Evolutionary conservation across 2,797 vertebrate genomes (phyloP).

Genomic region (Sarcoramphus papa): DNA sequence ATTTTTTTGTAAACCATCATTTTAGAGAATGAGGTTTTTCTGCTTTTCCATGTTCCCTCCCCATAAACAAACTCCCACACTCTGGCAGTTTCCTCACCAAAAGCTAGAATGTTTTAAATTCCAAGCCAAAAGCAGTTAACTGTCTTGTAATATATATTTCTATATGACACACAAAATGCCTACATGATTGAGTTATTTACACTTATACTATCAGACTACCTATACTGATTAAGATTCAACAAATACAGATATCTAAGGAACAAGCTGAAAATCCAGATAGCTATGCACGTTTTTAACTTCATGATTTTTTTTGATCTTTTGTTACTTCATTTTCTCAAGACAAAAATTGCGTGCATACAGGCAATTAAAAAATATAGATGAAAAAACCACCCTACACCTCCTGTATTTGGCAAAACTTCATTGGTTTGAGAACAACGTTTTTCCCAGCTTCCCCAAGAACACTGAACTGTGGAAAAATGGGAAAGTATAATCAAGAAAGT

Average conservation of each 20-base stretch:
- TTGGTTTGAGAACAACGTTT: not conserved
- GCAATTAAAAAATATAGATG: not conserved
- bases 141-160: not conserved
- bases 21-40: not conserved
- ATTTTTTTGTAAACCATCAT: not conserved
- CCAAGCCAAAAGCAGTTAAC: not conserved
- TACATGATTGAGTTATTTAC: not conserved
- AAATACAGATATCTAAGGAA: not conserved
- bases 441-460: not conserved
- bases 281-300: not conserved
- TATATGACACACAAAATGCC: not conserved
- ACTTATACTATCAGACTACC: not conserved
- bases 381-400: not conserved
- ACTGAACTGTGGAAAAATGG: not conserved
- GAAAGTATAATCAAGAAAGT: not conserved
- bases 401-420: not conserved
- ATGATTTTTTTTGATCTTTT: accelerated
- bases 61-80: not conserved
- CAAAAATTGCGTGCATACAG: not conserved
- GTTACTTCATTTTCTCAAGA: not conserved
- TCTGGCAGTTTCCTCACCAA: not conserved
- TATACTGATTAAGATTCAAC: not conserved
- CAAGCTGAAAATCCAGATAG: not conserved
- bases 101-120: not conserved
- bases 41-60: not conserved